Base-by-base conservation (phyloP, 2,888 invertebrate genomes). In the Eustalomyia histrio region DNA sequence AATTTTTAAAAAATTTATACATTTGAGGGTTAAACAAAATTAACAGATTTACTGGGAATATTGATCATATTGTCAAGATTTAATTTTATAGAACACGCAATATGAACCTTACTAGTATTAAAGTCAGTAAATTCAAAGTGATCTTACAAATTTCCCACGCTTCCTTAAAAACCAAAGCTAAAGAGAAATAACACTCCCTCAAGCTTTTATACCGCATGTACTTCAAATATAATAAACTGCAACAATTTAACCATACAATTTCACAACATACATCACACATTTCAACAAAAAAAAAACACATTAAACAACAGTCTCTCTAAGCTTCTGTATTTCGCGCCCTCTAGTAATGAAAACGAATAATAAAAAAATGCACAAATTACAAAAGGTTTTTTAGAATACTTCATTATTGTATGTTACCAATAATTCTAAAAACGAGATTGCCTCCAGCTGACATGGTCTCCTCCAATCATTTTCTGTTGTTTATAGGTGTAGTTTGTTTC, bases 341-440 rank as follows among this genome's bases (percentile, higher is more conserved):
- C 80, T 80, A 80, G 82, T 82, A 76, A 79, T 82, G 60, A 73
- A 75, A 79, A 67, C 21, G 14, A 58, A 33, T 58, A 64, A 50
- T 2, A 43, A 63, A 47, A 43, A 47, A 61, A 24, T 6, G 16
- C 68, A 73, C 14, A 79, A 69, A 69, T 69, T 69, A 65, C 71
- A 72, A 60, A 60, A 43, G 24, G 35, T 53, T 52, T 65, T 55
- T 29, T 6, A 29, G 52, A 65, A 58, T 65, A 65, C 43, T 76
- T 79, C 57, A 76, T 81, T 71, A 80, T 81, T 76, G 80, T 83
- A 63, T 78, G 79, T 82, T 74, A 75, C 79, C 80, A 81, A 72
- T 83, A 83, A 83, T 83, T 78, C 79, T 69, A 83, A 83, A 83
- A 83, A 75, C 83, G 83, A 83, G 83, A 83, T 65, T 78, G 83